phyloP scores from a whole-genome alignment of 2,797 vertebrate species.

The Macroramphosus scolopax region DNA sequence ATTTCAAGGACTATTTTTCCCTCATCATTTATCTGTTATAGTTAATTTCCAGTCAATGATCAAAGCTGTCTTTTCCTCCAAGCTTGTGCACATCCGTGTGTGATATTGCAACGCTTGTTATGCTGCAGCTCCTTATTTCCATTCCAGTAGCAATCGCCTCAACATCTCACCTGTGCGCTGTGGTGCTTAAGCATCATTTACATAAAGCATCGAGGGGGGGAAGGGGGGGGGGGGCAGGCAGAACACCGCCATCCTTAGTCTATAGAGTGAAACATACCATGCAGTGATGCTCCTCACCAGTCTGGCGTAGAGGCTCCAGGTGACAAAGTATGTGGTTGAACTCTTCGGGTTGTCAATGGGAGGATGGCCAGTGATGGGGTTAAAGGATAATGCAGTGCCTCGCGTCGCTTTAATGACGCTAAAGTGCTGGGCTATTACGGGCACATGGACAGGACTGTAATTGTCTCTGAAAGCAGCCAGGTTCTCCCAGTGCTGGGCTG shows the following conservation, averaged over 20 bases:
- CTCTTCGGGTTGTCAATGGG: conserved; percentile 76
- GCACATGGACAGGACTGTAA: conserved; percentile 82
- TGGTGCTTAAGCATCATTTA: conserved; percentile 63
- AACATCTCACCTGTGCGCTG: conserved; percentile 62
- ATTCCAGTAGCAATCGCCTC: conserved; percentile 38
- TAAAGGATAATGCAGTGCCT: conserved; percentile 87
- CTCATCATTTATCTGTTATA: too few species aligned
- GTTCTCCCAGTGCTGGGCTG: conserved; percentile 82
- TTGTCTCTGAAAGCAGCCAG: conserved; percentile 91
- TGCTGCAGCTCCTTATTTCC: conserved; percentile 26
- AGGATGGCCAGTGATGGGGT: conserved; percentile 81
- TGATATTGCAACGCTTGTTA: too few species aligned
- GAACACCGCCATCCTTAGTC: background rate
- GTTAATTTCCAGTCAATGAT: too few species aligned
- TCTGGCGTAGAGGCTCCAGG: conserved; percentile 63
- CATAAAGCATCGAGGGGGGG: conserved; percentile 54
- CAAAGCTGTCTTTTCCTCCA: too few species aligned
- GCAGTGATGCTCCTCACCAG: conserved; percentile 51
- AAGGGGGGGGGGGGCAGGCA: background rate
- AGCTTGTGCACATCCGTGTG: too few species aligned
- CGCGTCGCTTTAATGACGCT: conserved; percentile 86
- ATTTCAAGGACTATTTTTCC: too few species aligned
- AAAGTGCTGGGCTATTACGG: conserved; percentile 83
- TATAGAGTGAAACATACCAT: conserved; percentile 19
- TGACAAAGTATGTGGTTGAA: conserved; percentile 79